A percentile compares a stretch with the other conserved stretches of the same genome.
phyloP scores from a whole-genome alignment of 2,113 vertebrate genomes.

The Eptatretus burgeri region DNA sequence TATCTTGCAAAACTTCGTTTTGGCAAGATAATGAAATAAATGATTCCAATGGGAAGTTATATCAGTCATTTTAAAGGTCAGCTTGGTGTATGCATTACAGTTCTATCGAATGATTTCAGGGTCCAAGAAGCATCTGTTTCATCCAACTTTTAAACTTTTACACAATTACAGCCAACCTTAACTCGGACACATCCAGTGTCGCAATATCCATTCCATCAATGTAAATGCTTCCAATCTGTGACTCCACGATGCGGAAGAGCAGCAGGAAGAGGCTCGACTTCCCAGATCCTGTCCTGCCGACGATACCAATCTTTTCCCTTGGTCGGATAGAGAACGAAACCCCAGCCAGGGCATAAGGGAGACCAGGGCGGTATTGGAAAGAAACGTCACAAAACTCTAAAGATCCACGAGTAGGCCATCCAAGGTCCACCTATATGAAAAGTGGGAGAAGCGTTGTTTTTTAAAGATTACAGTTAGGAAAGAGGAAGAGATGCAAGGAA shows the following conservation, averaged over 20 bases:
- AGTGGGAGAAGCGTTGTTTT: too few relatives aligned
- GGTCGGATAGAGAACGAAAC: neutral
- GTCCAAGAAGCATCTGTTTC: neutral
- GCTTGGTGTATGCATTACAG: neutral
- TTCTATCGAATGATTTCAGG: neutral
- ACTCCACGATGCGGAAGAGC: slow-evolving; percentile 70
- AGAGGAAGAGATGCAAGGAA: too few relatives aligned
- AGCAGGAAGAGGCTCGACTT: slow-evolving; percentile 73
- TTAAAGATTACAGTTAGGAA: too few relatives aligned
- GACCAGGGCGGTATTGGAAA: neutral
- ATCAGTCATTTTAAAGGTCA: neutral
- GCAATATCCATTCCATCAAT: slow-evolving; percentile 54
- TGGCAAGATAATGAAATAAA: too few relatives aligned
- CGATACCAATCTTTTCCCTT: slow-evolving; percentile 25
- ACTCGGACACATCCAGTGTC: slow-evolving; percentile 48
- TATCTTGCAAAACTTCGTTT: too few relatives aligned
- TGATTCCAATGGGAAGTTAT: too few relatives aligned
- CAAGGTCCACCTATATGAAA: too few relatives aligned
- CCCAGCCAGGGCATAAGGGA: neutral
- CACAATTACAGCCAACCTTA: too few relatives aligned
- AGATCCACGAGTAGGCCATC: neutral
- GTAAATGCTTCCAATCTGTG: slow-evolving; percentile 39
- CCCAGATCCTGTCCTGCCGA: slow-evolving; percentile 68
- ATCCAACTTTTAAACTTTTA: neutral
- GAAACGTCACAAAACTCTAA: neutral